These are phyloP conservation scores for Brachyistius frenatus DNA, from an alignment of 2,113 vertebrate genomes.

Conservation along the genomic window DNA sequence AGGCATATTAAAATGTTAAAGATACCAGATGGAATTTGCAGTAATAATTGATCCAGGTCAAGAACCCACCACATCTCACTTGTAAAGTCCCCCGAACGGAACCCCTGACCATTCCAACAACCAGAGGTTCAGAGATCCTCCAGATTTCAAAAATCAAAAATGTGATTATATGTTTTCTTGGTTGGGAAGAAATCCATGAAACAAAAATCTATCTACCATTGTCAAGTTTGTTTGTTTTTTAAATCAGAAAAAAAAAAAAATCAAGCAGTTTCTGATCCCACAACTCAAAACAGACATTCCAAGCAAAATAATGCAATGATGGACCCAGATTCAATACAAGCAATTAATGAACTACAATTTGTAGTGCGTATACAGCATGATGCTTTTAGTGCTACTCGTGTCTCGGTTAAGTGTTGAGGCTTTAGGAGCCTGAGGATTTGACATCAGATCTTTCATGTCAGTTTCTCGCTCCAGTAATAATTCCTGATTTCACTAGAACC, in stretches of 20 bases:
- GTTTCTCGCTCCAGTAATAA: conserved; percentile 4
- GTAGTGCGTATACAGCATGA: not conserved
- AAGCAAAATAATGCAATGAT: not conserved
- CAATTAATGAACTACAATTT: not conserved
- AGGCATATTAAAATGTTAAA: not conserved
- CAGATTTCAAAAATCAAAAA: conserved; percentile 13
- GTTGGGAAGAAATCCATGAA: no score
- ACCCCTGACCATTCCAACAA: conserved; percentile 14
- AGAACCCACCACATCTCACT: conserved; percentile 29
- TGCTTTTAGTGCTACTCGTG: not conserved
- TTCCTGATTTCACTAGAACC: not conserved
- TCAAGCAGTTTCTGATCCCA: not conserved
- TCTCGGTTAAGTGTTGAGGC: not conserved
- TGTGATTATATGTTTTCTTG: not conserved
- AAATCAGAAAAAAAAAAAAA: not conserved
- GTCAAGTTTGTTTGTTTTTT: not conserved
- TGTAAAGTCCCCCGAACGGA: not conserved
- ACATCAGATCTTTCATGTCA: not conserved
- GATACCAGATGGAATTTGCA: conserved; percentile 11
- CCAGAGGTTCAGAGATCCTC: conserved; percentile 13
- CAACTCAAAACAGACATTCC: not conserved
- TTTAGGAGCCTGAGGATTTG: not conserved
- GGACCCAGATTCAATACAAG: not conserved
- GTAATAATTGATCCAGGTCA: conserved; percentile 39
- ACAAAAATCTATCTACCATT: not conserved